Base-by-base conservation (phyloP, 2,888 invertebrate species). In the Augochlorella aurata region DNA sequence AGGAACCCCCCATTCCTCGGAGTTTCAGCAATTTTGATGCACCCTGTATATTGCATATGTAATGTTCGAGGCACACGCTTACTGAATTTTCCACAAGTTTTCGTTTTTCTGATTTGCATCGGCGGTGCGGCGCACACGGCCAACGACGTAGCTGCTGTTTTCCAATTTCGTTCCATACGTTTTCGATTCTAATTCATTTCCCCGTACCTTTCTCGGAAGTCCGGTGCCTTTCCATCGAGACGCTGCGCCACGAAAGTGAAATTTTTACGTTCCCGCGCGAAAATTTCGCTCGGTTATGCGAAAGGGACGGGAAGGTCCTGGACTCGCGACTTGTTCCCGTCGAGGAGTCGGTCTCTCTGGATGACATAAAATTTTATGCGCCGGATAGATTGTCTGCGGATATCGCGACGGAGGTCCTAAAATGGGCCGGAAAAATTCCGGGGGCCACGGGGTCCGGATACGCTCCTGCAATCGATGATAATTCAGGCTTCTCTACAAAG, bases 321-420 rank as follows among this genome's bases (percentile, higher is more conserved):
- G 58, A 58, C 9, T 44, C 66, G 38, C 61, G 45, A 54, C 66
- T 52, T 65, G 63, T 81, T 47, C 70, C 68, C 54, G 49, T 44
- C 61, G 79, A 75, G 44, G 74, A 72, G 85, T 85, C 82, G 82
- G 84, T 81, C 82, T 82, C 79, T 18, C 71, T 45, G 82, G 82
- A 65, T 74, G 71, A 74, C 78, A 87, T 87, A 87, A 87, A 87
- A 84, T 86, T 86, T 87, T 87, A 87, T 80, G 79, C 77, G 50
- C 18, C 79, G 54, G 69, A 68, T 77, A 81, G 77, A 85, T 85
- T 71, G 80, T 74, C 61, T 65, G 61, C 54, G 52, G 61, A 52
- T 72, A 77, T 78, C 77, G 45, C 71, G 49, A 16, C 47, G 29
- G 21, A 12, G 24, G 29, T 16, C 38, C 58, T 66, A 29, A 67